Evolutionary conservation across 2,113 vertebrate species (phyloP).

Genomic region (Australoheros scitulus): DNA sequence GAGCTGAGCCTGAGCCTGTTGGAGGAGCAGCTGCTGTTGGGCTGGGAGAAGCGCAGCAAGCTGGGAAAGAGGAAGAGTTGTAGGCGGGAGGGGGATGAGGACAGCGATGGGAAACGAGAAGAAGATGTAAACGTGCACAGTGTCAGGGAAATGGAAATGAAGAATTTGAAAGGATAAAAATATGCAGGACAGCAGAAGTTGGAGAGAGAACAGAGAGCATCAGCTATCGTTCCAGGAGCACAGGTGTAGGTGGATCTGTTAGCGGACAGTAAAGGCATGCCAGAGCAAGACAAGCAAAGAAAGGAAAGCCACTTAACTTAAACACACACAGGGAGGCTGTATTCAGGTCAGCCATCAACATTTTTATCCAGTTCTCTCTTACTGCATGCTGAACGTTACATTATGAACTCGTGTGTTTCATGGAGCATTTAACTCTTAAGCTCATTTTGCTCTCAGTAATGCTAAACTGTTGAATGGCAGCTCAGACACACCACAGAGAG

Average conservation of each 20-base stretch:
- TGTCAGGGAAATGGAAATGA: background rate
- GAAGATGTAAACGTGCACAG: slow-evolving; percentile 3
- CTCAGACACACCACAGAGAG: background rate
- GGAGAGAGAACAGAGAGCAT: slow-evolving; percentile 12
- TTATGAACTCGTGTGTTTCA: no score
- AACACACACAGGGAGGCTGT: background rate
- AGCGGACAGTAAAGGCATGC: slow-evolving; percentile 14
- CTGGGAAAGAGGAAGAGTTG: slow-evolving; percentile 52
- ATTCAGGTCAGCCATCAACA: no score
- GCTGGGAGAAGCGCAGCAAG: slow-evolving; percentile 89
- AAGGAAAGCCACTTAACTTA: slow-evolving; percentile 12
- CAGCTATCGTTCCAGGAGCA: background rate
- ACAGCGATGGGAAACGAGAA: background rate
- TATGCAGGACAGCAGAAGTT: background rate
- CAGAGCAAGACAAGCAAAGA: slow-evolving; percentile 50
- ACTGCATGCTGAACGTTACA: no score
- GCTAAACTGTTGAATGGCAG: background rate
- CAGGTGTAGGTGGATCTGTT: slow-evolving; percentile 20
- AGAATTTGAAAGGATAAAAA: background rate
- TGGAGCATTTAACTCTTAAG: background rate
- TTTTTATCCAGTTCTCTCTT: no score
- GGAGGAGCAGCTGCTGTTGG: slow-evolving; percentile 90
- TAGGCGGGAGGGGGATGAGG: background rate
- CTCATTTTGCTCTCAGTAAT: fast-evolving
- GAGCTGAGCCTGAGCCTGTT: slow-evolving; percentile 91